These are phyloP conservation scores for Diorhabda sublineata DNA, from an alignment of 1,140 invertebrate genomes.

Conservation along the genomic window DNA sequence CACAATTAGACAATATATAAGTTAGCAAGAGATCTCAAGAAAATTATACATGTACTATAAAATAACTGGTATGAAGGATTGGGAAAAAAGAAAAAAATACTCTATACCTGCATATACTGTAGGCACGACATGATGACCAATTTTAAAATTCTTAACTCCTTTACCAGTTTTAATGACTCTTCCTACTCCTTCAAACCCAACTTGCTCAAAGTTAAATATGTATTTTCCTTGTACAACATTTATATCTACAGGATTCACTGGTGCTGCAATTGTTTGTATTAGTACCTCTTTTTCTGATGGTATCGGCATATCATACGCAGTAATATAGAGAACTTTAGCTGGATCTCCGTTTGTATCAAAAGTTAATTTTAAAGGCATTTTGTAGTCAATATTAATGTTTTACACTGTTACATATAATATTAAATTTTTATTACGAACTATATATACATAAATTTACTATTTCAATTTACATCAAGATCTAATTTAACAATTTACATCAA, in stretches of 20 bases:
- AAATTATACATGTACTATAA: too few species aligned
- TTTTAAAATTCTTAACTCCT: slow-evolving; percentile 58
- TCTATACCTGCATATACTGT: slow-evolving; percentile 50
- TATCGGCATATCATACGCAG: slow-evolving; percentile 48
- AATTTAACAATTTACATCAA: too few species aligned
- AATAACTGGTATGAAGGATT: too few species aligned
- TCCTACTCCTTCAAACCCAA: slow-evolving; percentile 92
- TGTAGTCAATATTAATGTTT: background rate
- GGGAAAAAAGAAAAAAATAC: too few species aligned
- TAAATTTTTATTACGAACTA: too few species aligned
- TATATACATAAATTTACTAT: too few species aligned
- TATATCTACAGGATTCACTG: slow-evolving; percentile 97
- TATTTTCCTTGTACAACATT: slow-evolving; percentile 97
- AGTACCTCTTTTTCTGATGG: slow-evolving; percentile 58
- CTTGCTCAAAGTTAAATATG: slow-evolving; percentile 77
- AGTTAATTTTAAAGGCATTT: slow-evolving; percentile 46
- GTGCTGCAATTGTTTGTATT: slow-evolving; percentile 85
- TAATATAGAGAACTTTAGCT: slow-evolving; percentile 60
- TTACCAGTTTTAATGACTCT: slow-evolving; percentile 70
- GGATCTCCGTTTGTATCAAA: slow-evolving; percentile 74
- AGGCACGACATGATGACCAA: slow-evolving; percentile 82
- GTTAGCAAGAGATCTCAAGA: too few species aligned
- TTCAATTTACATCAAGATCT: too few species aligned
- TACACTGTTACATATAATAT: too few species aligned
- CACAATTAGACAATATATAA: too few species aligned